phyloP scores from a whole-genome alignment of 2,113 vertebrate species.

The Cyanoramphus novaezelandiae region DNA sequence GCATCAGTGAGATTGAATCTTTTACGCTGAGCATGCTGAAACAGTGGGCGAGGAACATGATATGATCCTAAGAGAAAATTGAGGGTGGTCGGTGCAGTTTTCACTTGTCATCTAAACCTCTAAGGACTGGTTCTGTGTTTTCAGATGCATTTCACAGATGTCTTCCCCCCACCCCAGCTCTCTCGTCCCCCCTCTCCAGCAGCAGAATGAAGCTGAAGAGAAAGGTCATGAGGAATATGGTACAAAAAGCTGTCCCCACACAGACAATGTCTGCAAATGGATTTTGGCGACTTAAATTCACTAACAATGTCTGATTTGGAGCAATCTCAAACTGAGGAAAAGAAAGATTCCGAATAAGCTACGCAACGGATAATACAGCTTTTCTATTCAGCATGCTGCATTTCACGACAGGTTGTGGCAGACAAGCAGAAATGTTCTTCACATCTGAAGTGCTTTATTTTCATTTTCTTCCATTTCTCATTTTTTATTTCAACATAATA shows the following conservation, averaged over 20 bases:
- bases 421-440: not conserved
- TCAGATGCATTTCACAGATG: not conserved
- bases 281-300: slow-evolving; percentile 7
- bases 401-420: not conserved
- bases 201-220: not conserved
- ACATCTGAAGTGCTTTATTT: slow-evolving; percentile 14
- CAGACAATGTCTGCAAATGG: not conserved
- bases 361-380: not conserved
- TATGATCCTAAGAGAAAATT: not conserved
- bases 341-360: not conserved
- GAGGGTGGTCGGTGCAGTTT: not conserved
- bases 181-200: not conserved
- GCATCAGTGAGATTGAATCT: not conserved
- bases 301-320: not conserved
- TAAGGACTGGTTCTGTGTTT: not conserved
- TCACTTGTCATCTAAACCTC: not conserved
- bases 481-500: not conserved
- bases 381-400: not conserved
- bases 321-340: not conserved
- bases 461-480: not conserved
- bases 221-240: not conserved
- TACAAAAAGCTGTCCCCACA: not conserved
- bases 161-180: not conserved
- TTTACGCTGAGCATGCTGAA: not conserved
- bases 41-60: not conserved